A percentile compares a stretch with the other conserved stretches of the same genome.
These are phyloP conservation scores for Liasis olivaceus DNA, from an alignment of 2,797 vertebrate species.

Conservation along the genomic window DNA sequence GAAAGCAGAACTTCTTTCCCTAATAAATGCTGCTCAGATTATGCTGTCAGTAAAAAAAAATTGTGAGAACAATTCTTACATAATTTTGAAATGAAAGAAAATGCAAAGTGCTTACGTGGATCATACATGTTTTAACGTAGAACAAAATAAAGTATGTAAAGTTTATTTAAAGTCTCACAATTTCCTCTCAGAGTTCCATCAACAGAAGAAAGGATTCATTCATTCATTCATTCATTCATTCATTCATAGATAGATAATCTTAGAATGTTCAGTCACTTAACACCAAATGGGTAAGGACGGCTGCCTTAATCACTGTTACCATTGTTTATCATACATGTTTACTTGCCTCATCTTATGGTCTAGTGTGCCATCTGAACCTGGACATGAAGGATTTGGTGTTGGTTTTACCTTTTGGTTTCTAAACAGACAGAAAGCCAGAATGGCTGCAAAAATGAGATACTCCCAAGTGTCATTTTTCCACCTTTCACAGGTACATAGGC, in stretches of 20 bases:
- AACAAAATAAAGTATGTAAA: neutral
- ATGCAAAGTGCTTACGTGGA: neutral
- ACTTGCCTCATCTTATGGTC: too few relatives aligned
- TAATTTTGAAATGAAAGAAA: slow-evolving; percentile 1
- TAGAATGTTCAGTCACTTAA: too few relatives aligned
- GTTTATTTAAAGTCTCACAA: neutral
- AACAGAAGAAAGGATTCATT: too few relatives aligned
- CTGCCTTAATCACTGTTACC: too few relatives aligned
- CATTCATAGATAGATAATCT: too few relatives aligned
- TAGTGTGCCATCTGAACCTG: too few relatives aligned
- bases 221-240: too few relatives aligned
- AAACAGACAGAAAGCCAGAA: neutral
- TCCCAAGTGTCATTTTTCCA: neutral
- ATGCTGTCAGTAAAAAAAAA: neutral
- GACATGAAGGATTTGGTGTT: too few relatives aligned
- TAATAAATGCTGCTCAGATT: neutral
- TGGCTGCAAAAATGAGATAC: neutral
- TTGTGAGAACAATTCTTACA: neutral
- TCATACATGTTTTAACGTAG: neutral
- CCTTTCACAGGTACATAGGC: neutral
- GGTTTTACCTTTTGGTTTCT: too few relatives aligned
- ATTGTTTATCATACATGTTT: too few relatives aligned
- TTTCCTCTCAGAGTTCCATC: too few relatives aligned
- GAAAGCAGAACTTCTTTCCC: slow-evolving; percentile 1
- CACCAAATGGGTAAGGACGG: too few relatives aligned